Base-by-base conservation (phyloP, 1,140 invertebrate species). In the Periplaneta americana region DNA sequence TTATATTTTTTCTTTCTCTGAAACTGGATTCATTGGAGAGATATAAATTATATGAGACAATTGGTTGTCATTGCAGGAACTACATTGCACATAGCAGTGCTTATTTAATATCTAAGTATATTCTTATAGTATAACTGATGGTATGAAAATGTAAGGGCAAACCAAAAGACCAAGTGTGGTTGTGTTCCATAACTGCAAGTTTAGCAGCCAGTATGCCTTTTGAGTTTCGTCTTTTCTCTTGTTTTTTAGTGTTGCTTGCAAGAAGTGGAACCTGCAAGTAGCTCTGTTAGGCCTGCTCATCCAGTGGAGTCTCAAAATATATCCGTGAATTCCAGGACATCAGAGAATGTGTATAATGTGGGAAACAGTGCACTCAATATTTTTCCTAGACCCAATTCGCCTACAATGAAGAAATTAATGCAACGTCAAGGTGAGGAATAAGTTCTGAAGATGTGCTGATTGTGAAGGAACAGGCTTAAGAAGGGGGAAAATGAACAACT, bases 161-260 rank as follows among this genome's bases (percentile, higher is more conserved):
- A n/a, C n/a, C n/a, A n/a, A n/a, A n/a, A n/a, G n/a, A n/a, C n/a
- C n/a, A n/a, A n/a, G n/a, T n/a, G n/a, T n/a, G n/a, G n/a, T n/a
- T n/a, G n/a, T n/a, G n/a, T n/a, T n/a, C n/a, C n/a, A n/a, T n/a
- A n/a, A n/a, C n/a, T n/a, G n/a, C n/a, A n/a, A n/a, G n/a, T n/a
- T n/a, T n/a, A n/a, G n/a, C n/a, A n/a, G n/a, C n/a, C n/a, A n/a
- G n/a, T n/a, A n/a, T n/a, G n/a, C n/a, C n/a, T n/a, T n/a, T n/a
- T n/a, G n/a, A n/a, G n/a, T n/a, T n/a, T n/a, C n/a, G n/a, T n/a
- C n/a, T n/a, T n/a, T 48, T 35, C 39, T 48, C 4, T 10, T 74
- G 13, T n/a, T 15, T 80, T 80, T 11, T 48, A 80, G 79, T 80
- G 79, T 17, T 80, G 79, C 66, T 39, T 80, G 28, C 79, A 80